Percentiles rank a stretch among this genome's conserved stretches.
These are phyloP conservation scores for Falco rusticolus DNA, from an alignment of 2,797 vertebrate species.

Conservation along the genomic window DNA sequence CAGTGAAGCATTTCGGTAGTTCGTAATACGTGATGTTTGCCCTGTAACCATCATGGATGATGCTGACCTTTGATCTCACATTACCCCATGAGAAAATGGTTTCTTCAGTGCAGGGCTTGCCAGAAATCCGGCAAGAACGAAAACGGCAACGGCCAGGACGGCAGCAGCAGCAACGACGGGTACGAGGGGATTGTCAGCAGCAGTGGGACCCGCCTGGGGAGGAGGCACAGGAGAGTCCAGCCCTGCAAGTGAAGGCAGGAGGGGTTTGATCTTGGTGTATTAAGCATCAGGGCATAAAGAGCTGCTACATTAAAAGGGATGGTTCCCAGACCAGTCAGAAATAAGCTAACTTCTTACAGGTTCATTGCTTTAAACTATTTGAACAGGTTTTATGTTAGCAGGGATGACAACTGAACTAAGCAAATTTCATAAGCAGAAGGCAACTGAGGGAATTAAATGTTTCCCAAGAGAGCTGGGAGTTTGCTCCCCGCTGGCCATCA, in stretches of 20 bases:
- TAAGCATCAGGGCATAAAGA: neutral
- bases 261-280: neutral
- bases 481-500: neutral
- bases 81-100: neutral
- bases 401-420: neutral
- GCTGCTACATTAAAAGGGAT: neutral
- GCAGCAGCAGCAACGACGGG: neutral
- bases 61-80: neutral
- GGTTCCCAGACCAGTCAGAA: neutral
- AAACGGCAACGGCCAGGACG: neutral
- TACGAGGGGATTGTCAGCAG: neutral
- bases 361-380: neutral
- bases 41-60: neutral
- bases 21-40: fast-evolving
- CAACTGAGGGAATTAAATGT: neutral
- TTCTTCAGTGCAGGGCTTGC: neutral
- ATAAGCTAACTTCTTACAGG: neutral
- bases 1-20: neutral
- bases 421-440: neutral
- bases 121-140: neutral
- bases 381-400: neutral
- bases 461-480: neutral
- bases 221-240: neutral
- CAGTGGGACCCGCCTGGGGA: fast-evolving
- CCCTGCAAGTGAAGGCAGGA: neutral